A percentile compares a stretch with the other conserved stretches of the same genome.
Evolutionary conservation across 2,797 vertebrate species (phyloP).

Genomic region (Paguma larvata): DNA sequence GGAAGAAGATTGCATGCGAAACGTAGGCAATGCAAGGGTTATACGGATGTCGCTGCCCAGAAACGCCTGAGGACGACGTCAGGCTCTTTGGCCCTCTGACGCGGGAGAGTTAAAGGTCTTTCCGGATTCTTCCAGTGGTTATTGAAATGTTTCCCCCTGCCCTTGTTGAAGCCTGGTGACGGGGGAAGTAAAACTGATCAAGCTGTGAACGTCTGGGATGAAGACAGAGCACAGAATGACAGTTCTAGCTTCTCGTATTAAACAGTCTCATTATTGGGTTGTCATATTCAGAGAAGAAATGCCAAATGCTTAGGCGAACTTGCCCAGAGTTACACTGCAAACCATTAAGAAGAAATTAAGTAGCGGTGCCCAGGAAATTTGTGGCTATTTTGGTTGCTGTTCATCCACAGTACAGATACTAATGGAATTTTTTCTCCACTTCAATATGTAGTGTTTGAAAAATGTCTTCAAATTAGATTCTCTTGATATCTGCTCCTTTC

Average conservation of each 20-base stretch:
- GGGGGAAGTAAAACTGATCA: background rate
- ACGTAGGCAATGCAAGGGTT: background rate
- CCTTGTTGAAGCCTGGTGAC: background rate
- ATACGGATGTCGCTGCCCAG: background rate
- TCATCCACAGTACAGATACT: conserved; percentile 48
- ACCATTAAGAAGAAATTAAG: conserved; percentile 60
- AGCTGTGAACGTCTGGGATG: background rate
- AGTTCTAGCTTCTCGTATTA: conserved; percentile 40
- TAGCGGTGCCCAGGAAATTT: conserved; percentile 45
- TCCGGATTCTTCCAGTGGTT: background rate
- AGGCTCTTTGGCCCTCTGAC: background rate
- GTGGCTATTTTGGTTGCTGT: conserved; percentile 6
- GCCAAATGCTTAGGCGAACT: conserved; percentile 44
- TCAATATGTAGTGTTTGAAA: conserved; percentile 4
- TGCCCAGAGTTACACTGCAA: conserved; percentile 9
- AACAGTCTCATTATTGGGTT: conserved; percentile 47
- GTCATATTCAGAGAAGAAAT: conserved; percentile 61
- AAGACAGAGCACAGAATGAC: background rate
- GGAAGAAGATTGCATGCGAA: background rate
- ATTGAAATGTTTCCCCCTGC: background rate
- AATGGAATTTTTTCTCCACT: conserved; percentile 53
- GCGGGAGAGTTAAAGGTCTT: background rate
- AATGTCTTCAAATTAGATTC: conserved; percentile 10
- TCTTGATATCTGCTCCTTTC: background rate
- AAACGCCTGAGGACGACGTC: background rate